Evolutionary conservation across 2,888 invertebrate species (phyloP), one percentile per base, ranked within the genome.

Genomic region (Noctua janthe): DNA sequence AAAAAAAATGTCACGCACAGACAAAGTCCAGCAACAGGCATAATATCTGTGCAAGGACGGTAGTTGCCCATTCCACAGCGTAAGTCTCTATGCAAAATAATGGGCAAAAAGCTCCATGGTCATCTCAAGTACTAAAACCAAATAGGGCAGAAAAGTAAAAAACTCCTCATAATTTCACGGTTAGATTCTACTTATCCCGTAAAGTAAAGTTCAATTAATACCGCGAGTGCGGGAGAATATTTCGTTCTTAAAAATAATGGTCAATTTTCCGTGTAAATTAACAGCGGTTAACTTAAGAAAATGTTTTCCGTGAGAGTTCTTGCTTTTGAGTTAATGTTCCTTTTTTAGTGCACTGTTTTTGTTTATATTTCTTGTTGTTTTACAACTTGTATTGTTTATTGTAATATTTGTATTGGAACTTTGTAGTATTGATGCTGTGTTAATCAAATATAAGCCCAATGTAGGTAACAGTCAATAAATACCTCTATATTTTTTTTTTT

Each of bases 231-330:
- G 69, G 35, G 70, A 67, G 78, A 86, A 85, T 73, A 78, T 85
- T 85, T 83, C 49, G 62, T 73, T 77, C 70, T 73, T 74, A 77
- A 80, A 78, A 83, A 80, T 77, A 80, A 83, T 80, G 71, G 80
- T 59, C 64, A 74, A 80, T 72, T 86, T 83, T 80, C 74, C 71
- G 76, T 74, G 85, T 76, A 86, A 86, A 85, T 82, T 83, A 86
- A 79, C 83, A 74, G 79, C 71, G 66, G 59, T 83, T 83, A 82
- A 83, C 76, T 86, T 83, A 74, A 82, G 76, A 79, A 59, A 85
- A 74, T 82, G 82, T 76, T 82, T 75, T 35, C n/a, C 35, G 54
- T 59, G 54, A 74, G 54, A 72, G 72, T n/a, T 75, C 47, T 20
- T 78, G 72, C 39, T 73, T 43, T 76, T 67, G 66, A 73, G 59